Percentiles rank a stretch among this genome's conserved stretches.
phyloP scores from a whole-genome alignment of 2,888 invertebrate species.

The Galeopsomyia nigrocyanea region DNA sequence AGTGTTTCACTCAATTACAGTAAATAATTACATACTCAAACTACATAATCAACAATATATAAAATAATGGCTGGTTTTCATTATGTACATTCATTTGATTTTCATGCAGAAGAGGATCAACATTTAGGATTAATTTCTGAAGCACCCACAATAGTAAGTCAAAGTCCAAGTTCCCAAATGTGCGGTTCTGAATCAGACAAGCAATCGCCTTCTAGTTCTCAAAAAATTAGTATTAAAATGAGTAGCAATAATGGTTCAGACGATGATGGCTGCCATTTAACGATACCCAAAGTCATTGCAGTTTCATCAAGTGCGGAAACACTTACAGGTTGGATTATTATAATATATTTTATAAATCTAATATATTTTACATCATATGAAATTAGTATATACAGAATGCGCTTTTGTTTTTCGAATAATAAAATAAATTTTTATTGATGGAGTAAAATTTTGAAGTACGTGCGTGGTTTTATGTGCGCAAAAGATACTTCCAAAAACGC shows the following conservation, averaged over 20 bases:
- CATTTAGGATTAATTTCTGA: constrained; percentile 64
- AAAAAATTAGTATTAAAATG: constrained; percentile 69
- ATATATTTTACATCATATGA: background rate
- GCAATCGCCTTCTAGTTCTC: constrained; percentile 56
- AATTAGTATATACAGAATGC: no score
- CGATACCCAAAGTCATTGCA: constrained; percentile 81
- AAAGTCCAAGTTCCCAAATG: constrained; percentile 51
- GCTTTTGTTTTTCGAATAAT: no score
- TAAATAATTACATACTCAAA: no score
- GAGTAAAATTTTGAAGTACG: no score
- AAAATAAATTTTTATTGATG: no score
- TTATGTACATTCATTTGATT: no score
- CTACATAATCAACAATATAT: no score
- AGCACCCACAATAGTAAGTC: constrained; percentile 61
- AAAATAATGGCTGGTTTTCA: no score
- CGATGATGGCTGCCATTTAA: constrained; percentile 75
- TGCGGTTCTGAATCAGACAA: background rate
- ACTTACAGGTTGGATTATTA: constrained; percentile 78
- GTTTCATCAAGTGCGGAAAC: constrained; percentile 84
- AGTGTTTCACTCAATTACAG: constrained; percentile 1
- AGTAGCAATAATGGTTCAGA: constrained; percentile 66
- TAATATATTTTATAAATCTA: background rate
- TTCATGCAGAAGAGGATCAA: constrained; percentile 69
- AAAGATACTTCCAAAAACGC: no score
- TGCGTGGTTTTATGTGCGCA: no score